A percentile compares a stretch with the other conserved stretches of the same genome.
Evolutionary conservation across 2,113 vertebrate species (phyloP).

Genomic region (Callipepla californica): DNA sequence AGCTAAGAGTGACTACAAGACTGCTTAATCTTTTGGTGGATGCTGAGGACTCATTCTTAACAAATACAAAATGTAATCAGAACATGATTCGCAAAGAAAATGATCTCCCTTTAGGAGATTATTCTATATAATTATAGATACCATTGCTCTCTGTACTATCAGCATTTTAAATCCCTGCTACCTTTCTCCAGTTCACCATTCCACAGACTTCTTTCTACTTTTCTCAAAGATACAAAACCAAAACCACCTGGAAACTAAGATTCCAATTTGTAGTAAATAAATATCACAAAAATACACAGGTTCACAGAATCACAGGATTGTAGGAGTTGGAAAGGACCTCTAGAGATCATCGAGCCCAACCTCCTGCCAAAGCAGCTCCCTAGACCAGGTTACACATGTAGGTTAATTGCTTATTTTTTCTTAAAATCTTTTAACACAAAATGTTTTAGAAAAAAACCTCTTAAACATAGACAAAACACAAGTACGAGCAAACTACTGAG

Average conservation of each 20-base stretch:
- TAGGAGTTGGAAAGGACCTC: too few relatives aligned
- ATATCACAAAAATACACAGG: neutral
- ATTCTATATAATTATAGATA: conserved; percentile 13
- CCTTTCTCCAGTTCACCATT: neutral
- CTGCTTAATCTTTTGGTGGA: neutral
- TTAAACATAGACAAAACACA: conserved; percentile 22
- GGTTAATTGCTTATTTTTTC: neutral
- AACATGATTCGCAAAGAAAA: neutral
- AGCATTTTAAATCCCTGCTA: conserved; percentile 6
- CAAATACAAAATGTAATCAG: neutral
- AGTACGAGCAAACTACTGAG: neutral
- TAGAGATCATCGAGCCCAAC: too few relatives aligned
- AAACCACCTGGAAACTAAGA: neutral
- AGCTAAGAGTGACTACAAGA: neutral
- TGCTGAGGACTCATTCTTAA: neutral
- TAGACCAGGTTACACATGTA: neutral
- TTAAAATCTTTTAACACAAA: conserved; percentile 10
- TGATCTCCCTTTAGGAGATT: neutral
- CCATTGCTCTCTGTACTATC: neutral
- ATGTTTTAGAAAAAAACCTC: neutral
- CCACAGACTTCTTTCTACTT: neutral
- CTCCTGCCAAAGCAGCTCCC: too few relatives aligned
- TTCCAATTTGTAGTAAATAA: neutral
- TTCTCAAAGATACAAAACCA: neutral
- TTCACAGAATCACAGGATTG: neutral